These are phyloP conservation scores for Megalurothrips usitatus DNA, from an alignment of 2,888 invertebrate species.

Conservation along the genomic window DNA sequence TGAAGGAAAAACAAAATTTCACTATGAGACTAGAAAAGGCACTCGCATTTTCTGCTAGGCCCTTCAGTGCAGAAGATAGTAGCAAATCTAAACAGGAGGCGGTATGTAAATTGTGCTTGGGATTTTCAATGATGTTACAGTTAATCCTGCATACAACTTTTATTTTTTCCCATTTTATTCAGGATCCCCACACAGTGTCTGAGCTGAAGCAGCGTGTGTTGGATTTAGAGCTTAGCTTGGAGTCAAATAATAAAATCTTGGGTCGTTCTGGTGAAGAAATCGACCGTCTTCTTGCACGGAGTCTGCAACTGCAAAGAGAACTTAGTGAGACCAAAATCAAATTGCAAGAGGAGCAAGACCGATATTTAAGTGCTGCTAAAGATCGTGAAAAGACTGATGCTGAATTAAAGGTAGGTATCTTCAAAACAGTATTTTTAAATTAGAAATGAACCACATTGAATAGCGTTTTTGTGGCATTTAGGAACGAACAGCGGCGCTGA, in stretches of 20 bases:
- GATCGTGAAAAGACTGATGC: slow-evolving; percentile 2
- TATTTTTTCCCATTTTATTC: not conserved
- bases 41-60: not conserved
- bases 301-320: not conserved
- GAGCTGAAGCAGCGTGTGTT: not conserved
- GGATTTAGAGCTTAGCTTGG: not conserved
- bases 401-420: not conserved
- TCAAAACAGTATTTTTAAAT: not conserved
- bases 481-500: not conserved
- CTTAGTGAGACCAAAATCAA: not conserved
- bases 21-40: not conserved
- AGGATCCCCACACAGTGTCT: not conserved
- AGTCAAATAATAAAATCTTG: not conserved
- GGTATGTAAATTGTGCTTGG: not conserved
- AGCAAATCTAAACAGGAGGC: not conserved
- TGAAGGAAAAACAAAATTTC: slow-evolving; percentile 1
- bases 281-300: not conserved
- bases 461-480: not conserved
- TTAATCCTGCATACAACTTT: not conserved
- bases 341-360: not conserved
- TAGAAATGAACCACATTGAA: not conserved
- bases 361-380: not conserved
- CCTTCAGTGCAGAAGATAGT: not conserved
- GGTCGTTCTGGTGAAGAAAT: not conserved
- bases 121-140: too few relatives aligned